Base-by-base conservation (phyloP, 2,113 vertebrate genomes). In the Poecile atricapillus region DNA sequence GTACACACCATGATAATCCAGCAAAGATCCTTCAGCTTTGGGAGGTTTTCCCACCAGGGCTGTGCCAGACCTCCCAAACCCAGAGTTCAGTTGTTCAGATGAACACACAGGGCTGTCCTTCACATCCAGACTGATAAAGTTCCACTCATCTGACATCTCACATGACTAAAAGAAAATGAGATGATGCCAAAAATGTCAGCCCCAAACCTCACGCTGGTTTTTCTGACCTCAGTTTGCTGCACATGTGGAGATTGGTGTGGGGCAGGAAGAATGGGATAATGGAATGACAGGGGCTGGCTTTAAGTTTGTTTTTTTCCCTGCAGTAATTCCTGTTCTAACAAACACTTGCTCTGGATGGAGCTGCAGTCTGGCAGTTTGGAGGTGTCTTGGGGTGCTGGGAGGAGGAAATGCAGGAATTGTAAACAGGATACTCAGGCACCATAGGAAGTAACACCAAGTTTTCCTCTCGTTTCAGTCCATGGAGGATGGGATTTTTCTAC, bases 241-340 rank as follows among this genome's bases (percentile, higher is more conserved):
- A 3, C 23, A 10, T 2, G 37, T 7, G 46, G 56, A 39, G 56
- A 20, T 7, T 0, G 3, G 24, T 2, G 15, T 8, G 41, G 27
- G 14, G 33, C 59, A 33, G 43, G 53, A 74, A 25, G 23, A 46
- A 23, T 0, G 9, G 33, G 18, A 37, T 8, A 4, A 15, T 8
- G 15, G n/a, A 63, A 25, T 39, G 4, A 5, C 46, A 33, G 47
- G 24, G 27, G 3, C 28, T 24, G n/a, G 4, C 10, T 87, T 53
- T 37, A 25, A 52, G 83, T 5, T 0, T 8, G 20, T n/a, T 20
- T 11, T 39, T 80, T 39, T 18, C 25, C 71, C 46, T 39, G 67
- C 53, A 58, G 39, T 10, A 16, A 28, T 68, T 76, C 18, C 15
- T 20, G 3, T 31, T 11, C 76, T 53, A 9, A 44, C 18, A 37